Evolutionary conservation across 2,888 invertebrate species (phyloP).

Genomic region (Volucella inanis): DNA sequence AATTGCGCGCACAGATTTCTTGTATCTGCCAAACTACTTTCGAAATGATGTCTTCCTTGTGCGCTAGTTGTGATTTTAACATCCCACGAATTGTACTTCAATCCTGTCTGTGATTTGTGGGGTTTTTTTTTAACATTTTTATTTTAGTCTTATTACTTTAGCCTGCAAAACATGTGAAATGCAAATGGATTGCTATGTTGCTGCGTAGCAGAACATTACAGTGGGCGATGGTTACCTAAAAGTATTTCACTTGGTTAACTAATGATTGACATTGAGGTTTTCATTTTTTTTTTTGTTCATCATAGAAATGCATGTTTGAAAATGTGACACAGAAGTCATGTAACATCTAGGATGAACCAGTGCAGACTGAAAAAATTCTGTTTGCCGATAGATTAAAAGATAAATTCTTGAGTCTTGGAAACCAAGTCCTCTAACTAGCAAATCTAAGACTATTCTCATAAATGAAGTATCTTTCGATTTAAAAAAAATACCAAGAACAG

Average conservation of each 20-base stretch:
- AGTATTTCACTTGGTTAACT: neutral
- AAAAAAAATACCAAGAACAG: no score
- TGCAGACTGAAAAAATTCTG: no score
- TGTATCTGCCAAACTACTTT: slow-evolving; percentile 74
- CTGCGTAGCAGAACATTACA: neutral
- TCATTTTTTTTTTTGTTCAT: no score
- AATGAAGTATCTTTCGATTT: no score
- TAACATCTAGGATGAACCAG: no score
- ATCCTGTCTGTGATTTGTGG: slow-evolving; percentile 53
- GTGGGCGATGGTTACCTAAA: slow-evolving; percentile 44
- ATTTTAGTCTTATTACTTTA: neutral
- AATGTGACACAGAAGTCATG: no score
- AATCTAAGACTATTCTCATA: no score
- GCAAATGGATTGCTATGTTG: slow-evolving; percentile 30
- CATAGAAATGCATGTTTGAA: no score
- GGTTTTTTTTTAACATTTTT: neutral
- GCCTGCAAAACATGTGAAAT: slow-evolving; percentile 9
- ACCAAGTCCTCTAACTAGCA: no score
- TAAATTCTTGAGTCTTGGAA: no score
- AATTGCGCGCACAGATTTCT: slow-evolving; percentile 73
- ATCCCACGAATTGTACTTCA: slow-evolving; percentile 58
- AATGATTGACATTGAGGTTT: no score
- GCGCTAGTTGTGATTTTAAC: slow-evolving; percentile 58
- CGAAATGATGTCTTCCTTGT: slow-evolving; percentile 74
- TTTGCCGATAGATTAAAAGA: no score